A percentile compares a stretch with the other conserved stretches of the same genome.
phyloP scores from a whole-genome alignment of 1,140 invertebrate species.

The Melanaphis sacchari region DNA sequence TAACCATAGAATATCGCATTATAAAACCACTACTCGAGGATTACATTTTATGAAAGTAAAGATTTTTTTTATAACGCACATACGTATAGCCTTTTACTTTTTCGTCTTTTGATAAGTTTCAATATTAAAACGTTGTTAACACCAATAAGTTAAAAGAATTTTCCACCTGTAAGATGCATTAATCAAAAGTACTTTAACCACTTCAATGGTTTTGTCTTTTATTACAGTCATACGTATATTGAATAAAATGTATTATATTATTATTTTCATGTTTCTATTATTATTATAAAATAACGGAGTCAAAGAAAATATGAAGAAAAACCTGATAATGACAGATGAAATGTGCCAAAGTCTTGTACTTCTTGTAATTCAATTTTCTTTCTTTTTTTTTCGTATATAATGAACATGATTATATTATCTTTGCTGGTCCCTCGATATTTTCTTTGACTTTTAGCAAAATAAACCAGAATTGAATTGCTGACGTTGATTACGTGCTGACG shows the following conservation, averaged over 20 bases:
- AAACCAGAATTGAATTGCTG: conserved; percentile 37
- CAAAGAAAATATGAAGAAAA: conserved; percentile 22
- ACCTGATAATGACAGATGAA: conserved; percentile 44
- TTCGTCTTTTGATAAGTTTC: background rate
- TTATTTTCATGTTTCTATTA: conserved; percentile 12
- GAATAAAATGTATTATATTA: conserved; percentile 19
- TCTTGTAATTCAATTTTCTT: conserved; percentile 23
- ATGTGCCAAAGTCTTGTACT: conserved; percentile 36
- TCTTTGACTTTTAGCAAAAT: conserved; percentile 27
- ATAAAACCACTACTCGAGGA: background rate
- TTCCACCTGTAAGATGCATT: background rate
- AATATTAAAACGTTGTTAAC: background rate
- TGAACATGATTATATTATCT: conserved; percentile 39
- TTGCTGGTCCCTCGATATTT: conserved; percentile 22
- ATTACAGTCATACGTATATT: background rate
- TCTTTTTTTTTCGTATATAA: background rate
- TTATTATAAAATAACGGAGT: background rate
- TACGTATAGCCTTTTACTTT: background rate
- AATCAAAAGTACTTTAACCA: background rate
- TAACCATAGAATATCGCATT: background rate
- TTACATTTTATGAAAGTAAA: conserved; percentile 11
- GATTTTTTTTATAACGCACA: conserved; percentile 1
- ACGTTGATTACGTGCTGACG: conserved; percentile 30
- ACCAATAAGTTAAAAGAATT: background rate
- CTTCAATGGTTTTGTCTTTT: background rate